Conservation (phyloP, 2,113 vertebrate species). For the Pyrgilauda ruficollis region DNA sequence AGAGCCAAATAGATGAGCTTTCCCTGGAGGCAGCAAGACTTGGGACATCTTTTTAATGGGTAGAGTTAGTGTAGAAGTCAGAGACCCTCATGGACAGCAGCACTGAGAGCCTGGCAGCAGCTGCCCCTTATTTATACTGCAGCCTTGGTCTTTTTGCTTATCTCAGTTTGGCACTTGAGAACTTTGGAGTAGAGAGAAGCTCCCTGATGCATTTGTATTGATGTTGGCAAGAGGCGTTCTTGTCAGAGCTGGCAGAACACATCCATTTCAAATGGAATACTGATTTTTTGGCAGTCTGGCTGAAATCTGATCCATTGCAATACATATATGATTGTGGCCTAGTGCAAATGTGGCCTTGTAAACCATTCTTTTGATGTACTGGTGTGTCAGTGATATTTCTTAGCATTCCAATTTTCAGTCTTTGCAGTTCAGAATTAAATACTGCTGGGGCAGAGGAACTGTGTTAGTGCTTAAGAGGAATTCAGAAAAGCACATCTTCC, state of each 20-base stretch:
- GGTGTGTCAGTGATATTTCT: slow-evolving; percentile 42
- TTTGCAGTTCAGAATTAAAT: not conserved
- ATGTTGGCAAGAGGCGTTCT: not conserved
- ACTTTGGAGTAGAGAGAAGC: not conserved
- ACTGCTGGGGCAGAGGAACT: not conserved
- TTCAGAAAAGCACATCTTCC: not conserved
- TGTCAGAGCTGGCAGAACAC: not conserved
- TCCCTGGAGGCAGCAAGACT: not conserved
- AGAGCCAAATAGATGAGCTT: not conserved
- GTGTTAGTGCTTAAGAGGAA: not conserved
- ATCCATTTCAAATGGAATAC: not conserved
- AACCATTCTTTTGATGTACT: not conserved
- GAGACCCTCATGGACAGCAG: not conserved
- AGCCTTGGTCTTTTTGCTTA: not conserved
- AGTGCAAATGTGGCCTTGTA: not conserved
- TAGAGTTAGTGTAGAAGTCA: not conserved
- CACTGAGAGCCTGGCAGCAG: not conserved
- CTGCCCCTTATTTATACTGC: not conserved
- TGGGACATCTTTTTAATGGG: not conserved
- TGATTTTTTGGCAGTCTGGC: not conserved
- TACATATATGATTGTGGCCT: not conserved
- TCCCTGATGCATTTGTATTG: not conserved
- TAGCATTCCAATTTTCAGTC: not conserved
- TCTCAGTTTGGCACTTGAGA: not conserved
- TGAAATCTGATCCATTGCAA: not conserved